Evolutionary conservation across 2,888 invertebrate genomes (phyloP), one percentile per base, ranked within the genome.

Genomic region (Melipona beecheii): DNA sequence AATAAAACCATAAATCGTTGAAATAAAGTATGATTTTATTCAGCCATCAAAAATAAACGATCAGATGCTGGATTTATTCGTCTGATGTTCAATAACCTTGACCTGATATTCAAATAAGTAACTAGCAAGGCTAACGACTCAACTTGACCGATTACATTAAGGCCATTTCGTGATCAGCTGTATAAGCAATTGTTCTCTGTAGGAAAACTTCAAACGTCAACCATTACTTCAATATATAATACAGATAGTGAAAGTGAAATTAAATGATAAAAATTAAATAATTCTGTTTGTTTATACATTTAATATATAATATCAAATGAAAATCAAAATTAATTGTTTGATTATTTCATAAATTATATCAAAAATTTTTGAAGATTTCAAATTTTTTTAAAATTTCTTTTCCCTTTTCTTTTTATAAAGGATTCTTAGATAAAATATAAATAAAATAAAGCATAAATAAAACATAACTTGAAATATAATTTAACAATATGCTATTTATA

Each of bases 91-190:
- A 69, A 78, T 84, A 91, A 91, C 92, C 92, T 92, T 92, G 92
- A 92, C 92, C 92, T 84, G 87, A 87, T 92, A 90, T 92, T 87
- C 78, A 76, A 76, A 86, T 89, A 91, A 90, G 84, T 87, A 83
- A 79, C 72, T 71, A 86, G 85, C 91, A 91, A 92, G 92, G 92
- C 87, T 88, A 83, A 86, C 84, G 85, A 87, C 89, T 92, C 92
- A 90, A 91, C 92, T 91, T 91, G 92, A 91, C 91, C 89, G 89
- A 89, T 90, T 92, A 89, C 78, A 86, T 87, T 82, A 80, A 81
- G 81, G 81, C 78, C 81, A 43, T 65, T 73, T 85, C 82, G 71
- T 31, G 58, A 58, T 72, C 78, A 76, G n/a, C 52, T 75, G 58
- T 60, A 74, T 58, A 78, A 43, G 43, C 65, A 62, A 69, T 64